phyloP scores from a whole-genome alignment of 2,113 vertebrate species.

The Calcarius ornatus region DNA sequence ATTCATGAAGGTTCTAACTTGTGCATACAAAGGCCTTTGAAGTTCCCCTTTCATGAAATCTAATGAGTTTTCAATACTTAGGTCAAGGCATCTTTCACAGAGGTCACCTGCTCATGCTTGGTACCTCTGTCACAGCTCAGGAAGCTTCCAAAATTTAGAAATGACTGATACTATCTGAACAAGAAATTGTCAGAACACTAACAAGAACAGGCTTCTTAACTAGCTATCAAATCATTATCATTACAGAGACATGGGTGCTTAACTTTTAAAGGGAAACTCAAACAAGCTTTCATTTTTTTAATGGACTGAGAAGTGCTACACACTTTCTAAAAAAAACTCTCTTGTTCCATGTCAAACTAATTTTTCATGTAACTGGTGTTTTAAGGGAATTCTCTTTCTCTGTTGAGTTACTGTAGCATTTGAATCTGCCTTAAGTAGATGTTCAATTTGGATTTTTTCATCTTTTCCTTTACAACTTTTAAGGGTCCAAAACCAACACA shows the following conservation, averaged over 20 bases:
- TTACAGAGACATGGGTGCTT: background rate
- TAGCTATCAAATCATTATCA: background rate
- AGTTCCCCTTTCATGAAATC: background rate
- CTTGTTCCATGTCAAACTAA: background rate
- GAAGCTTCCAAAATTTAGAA: background rate
- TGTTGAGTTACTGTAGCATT: background rate
- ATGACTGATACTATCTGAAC: background rate
- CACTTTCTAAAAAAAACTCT: background rate
- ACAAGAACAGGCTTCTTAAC: conserved; percentile 1
- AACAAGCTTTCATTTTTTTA: background rate
- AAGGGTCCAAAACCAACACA: background rate
- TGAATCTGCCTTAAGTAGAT: background rate
- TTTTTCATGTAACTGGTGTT: background rate
- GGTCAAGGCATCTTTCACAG: background rate
- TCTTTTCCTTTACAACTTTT: background rate
- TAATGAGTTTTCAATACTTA: background rate
- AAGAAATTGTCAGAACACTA: background rate
- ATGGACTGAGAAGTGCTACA: background rate
- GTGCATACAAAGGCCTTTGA: background rate
- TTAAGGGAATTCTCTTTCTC: background rate
- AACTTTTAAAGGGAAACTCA: background rate
- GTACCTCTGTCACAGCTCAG: background rate
- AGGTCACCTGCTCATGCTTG: background rate
- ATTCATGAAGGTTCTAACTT: background rate
- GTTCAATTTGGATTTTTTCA: background rate